Evolutionary conservation across 2,113 vertebrate species (phyloP).

Genomic region (Dicaeum eximium): DNA sequence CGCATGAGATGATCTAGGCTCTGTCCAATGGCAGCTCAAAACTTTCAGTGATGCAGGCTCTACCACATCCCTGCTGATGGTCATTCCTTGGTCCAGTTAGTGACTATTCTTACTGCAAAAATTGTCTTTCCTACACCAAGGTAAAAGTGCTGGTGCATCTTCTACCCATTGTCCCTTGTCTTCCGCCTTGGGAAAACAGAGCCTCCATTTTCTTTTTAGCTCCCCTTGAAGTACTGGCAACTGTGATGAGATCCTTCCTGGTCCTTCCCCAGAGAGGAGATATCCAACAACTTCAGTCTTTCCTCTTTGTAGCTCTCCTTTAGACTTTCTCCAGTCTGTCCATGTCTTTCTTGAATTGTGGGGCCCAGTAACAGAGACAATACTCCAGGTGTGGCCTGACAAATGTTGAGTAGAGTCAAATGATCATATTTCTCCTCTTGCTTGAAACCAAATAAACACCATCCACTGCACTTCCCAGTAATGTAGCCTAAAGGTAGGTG

Average conservation of each 20-base stretch:
- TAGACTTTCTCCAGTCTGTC: neutral
- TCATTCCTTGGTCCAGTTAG: neutral
- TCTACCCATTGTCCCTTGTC: neutral
- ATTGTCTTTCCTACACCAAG: neutral
- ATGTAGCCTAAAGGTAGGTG: neutral
- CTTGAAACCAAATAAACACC: neutral
- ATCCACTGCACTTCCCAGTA: neutral
- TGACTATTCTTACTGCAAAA: neutral
- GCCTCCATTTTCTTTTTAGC: neutral
- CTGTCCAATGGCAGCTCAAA: neutral
- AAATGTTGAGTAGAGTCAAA: neutral
- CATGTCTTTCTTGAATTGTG: fast-evolving
- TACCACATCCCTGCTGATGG: neutral
- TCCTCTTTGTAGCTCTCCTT: neutral
- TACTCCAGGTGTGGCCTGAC: neutral
- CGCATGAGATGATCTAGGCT: neutral
- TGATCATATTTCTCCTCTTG: neutral
- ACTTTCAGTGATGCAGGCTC: neutral
- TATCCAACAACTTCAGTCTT: neutral
- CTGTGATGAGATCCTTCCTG: neutral
- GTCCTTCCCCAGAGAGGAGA: neutral
- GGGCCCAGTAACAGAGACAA: neutral
- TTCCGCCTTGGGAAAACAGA: neutral
- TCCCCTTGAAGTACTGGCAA: neutral
- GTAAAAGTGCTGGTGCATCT: neutral